Evolutionary conservation across 2,888 invertebrate species (phyloP).

Genomic region (Cryptophagus acutangulus): DNA sequence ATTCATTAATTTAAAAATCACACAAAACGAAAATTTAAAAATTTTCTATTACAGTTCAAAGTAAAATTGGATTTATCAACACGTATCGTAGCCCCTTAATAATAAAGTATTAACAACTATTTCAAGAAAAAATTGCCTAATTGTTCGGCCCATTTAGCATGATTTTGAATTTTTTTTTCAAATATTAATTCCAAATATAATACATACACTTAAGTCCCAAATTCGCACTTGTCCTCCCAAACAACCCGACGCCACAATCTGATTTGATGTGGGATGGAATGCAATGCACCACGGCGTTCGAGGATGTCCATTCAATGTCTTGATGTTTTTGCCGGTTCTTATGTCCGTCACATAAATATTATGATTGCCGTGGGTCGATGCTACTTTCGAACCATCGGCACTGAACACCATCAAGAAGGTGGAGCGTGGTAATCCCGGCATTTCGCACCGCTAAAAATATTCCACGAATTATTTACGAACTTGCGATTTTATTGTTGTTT

Average conservation of each 20-base stretch:
- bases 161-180: too few species aligned
- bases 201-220: slow-evolving; percentile 78
- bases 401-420: slow-evolving; percentile 86
- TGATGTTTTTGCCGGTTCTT: slow-evolving; percentile 70
- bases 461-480: slow-evolving; percentile 1
- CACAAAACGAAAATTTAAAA: too few species aligned
- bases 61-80: too few species aligned
- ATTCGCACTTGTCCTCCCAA: slow-evolving; percentile 85
- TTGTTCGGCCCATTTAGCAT: too few species aligned
- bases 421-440: slow-evolving; percentile 71
- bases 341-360: slow-evolving; percentile 80
- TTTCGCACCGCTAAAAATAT: slow-evolving; percentile 52
- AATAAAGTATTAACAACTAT: too few species aligned
- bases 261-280: slow-evolving; percentile 78
- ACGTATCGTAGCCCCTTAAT: too few species aligned
- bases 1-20: too few species aligned
- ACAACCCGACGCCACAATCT: slow-evolving; percentile 83
- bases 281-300: slow-evolving; percentile 88
- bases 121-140: too few species aligned
- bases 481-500: slow-evolving; percentile 5
- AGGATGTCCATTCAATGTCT: slow-evolving; percentile 75
- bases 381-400: slow-evolving; percentile 78
- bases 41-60: too few species aligned
- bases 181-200: too few species aligned
- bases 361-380: slow-evolving; percentile 87